Conservation (phyloP, 2,797 vertebrate genomes). For the Psittacula echo region DNA sequence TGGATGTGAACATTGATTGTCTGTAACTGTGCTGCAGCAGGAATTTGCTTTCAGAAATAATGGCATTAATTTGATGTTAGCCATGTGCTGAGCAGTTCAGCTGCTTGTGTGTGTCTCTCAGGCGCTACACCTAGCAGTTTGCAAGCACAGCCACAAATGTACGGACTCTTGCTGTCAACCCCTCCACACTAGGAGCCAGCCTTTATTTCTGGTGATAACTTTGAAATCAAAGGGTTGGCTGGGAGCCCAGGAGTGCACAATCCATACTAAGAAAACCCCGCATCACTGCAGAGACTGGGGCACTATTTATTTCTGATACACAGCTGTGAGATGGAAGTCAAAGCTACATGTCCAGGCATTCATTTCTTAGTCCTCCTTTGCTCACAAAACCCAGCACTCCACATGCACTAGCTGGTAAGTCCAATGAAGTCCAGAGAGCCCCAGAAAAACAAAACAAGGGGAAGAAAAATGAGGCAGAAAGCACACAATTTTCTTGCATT, state of each 20-base stretch:
- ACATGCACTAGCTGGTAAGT: neutral
- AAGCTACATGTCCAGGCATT: neutral
- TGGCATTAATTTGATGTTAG: slow-evolving; percentile 23
- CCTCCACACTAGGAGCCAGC: neutral
- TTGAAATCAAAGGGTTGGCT: neutral
- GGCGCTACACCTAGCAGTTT: neutral
- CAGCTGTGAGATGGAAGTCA: neutral
- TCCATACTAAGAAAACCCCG: neutral
- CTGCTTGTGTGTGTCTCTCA: neutral
- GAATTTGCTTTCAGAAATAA: slow-evolving; percentile 36
- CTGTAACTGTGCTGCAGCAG: neutral
- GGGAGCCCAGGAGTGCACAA: neutral
- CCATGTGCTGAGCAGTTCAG: neutral
- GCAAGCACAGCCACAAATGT: neutral
- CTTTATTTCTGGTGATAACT: neutral
- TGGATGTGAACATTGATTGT: slow-evolving; percentile 1
- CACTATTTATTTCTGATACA: neutral
- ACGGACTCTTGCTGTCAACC: neutral
- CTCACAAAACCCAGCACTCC: neutral
- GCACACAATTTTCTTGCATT: neutral
- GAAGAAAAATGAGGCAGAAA: neutral
- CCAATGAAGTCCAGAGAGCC: neutral
- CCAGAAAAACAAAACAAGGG: neutral
- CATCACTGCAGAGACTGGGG: neutral
- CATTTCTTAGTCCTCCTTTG: neutral